Conservation (phyloP, 2,797 vertebrate species). For the Todus mexicanus region DNA sequence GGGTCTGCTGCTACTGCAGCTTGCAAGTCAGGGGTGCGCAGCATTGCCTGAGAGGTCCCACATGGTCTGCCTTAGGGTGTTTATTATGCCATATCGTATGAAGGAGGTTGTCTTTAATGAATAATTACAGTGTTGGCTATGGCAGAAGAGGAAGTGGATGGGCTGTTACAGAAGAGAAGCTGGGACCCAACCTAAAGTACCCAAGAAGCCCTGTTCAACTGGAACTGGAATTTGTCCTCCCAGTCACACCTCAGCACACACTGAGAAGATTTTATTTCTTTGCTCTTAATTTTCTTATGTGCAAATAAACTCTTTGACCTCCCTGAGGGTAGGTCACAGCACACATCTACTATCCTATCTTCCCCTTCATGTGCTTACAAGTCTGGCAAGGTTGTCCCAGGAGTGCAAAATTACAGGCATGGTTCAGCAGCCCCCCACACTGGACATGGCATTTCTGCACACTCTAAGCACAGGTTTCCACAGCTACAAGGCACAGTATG, state of each 20-base stretch:
- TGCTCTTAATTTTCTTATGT: neutral
- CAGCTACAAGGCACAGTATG: neutral
- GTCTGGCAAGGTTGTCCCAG: rapidly evolving
- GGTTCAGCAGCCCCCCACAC: neutral
- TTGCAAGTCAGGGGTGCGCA: neutral
- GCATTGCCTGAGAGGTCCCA: neutral
- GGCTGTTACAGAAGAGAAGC: neutral
- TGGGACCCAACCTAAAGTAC: neutral
- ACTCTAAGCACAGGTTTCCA: neutral
- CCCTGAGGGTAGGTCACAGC: neutral
- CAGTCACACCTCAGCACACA: neutral
- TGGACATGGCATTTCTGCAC: neutral
- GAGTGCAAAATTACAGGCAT: neutral
- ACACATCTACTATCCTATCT: neutral
- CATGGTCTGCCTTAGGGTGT: neutral
- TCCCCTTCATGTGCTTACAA: neutral
- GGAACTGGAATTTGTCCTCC: neutral
- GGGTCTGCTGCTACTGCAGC: neutral
- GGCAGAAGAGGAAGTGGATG: neutral
- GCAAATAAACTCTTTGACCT: neutral
- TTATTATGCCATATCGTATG: neutral
- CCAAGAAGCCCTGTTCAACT: neutral
- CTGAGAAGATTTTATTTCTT: neutral
- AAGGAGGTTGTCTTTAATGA: neutral
- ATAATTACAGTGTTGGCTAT: neutral